Percentiles rank a stretch among this genome's conserved stretches.
Conservation (phyloP, 2,113 vertebrate species). For the Pseudopodoces humilis region DNA sequence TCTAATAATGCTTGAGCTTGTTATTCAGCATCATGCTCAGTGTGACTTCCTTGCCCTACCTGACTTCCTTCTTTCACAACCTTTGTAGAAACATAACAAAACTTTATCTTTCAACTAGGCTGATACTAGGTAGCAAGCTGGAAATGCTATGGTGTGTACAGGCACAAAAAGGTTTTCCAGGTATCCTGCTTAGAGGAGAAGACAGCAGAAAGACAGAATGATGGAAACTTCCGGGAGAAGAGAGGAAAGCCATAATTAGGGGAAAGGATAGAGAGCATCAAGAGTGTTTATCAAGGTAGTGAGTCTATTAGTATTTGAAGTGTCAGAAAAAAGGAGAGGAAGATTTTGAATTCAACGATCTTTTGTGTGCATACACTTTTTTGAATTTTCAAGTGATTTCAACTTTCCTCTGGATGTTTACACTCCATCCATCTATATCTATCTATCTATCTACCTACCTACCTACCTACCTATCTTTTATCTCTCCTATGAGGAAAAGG, state of each 20-base stretch:
- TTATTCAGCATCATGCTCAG: not conserved
- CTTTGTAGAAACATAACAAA: not conserved
- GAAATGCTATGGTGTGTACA: not conserved
- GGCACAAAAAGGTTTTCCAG: not conserved
- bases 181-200: not conserved
- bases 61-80: not conserved
- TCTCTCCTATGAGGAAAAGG: not conserved
- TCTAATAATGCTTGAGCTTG: not conserved
- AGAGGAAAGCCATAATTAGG: not conserved
- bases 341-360: not conserved
- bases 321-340: not conserved
- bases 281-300: not conserved
- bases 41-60: not conserved
- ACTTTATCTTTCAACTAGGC: not conserved
- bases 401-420: not conserved
- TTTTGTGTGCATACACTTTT: not conserved
- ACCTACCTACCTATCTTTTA: not conserved
- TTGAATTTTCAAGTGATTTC: not conserved
- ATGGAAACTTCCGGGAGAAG: not conserved
- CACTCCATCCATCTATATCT: not conserved
- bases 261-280: not conserved
- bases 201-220: not conserved
- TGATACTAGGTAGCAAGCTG: not conserved
- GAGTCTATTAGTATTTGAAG: not conserved
- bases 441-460: not conserved